Percentiles rank a stretch among this genome's conserved stretches.
Conservation (phyloP, 2,888 invertebrate genomes). For the Caenorhabditis sp. region DNA sequence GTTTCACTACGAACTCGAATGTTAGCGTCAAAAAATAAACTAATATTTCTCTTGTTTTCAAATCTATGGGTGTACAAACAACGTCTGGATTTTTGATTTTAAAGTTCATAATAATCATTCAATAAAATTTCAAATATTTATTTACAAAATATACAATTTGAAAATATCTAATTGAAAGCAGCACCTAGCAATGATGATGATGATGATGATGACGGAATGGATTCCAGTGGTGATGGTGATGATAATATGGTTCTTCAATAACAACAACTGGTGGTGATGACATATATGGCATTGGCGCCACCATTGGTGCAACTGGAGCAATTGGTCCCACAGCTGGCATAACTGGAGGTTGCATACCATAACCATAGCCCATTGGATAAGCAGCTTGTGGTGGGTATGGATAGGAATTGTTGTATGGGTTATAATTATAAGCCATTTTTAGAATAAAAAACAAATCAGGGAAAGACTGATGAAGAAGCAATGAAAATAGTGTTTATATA, state of each 20-base stretch:
- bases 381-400: conserved; percentile 25
- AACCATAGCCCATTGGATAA: conserved; percentile 15
- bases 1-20: too few relatives aligned
- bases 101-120: too few relatives aligned
- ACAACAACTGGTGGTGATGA: conserved; percentile 38
- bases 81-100: too few relatives aligned
- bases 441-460: too few relatives aligned
- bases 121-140: too few relatives aligned
- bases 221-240: conserved; percentile 37
- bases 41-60: too few relatives aligned
- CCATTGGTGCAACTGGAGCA: conserved; percentile 8
- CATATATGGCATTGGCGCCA: conserved; percentile 25
- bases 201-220: conserved; percentile 40
- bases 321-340: conserved; percentile 9
- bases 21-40: too few relatives aligned
- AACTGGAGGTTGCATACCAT: background rate
- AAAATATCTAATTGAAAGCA: too few relatives aligned
- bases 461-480: too few relatives aligned
- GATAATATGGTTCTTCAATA: conserved; percentile 30
- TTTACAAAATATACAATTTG: too few relatives aligned
- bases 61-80: too few relatives aligned
- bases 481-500: background rate
- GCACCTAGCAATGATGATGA: conserved; percentile 27
- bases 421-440: conserved; percentile 36
- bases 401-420: conserved; percentile 34